Conservation (phyloP, 2,113 vertebrate genomes). For the Paradisaea rubra region DNA sequence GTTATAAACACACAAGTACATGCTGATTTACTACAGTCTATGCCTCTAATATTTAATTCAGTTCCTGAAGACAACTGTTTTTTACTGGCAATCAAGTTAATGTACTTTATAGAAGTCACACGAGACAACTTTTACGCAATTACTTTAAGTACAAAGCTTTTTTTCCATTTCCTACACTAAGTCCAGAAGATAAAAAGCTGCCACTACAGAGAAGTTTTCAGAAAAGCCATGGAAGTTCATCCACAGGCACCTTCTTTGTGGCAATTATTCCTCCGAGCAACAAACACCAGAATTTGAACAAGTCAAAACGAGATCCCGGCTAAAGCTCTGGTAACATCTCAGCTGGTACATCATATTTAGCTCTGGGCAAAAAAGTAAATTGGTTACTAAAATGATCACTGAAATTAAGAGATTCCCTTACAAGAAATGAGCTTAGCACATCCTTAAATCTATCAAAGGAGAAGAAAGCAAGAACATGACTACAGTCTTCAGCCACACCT, state of each 20-base stretch:
- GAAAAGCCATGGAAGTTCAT: neutral
- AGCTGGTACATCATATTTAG: neutral
- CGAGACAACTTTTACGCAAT: neutral
- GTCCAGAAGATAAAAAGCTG: neutral
- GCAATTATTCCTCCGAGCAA: neutral
- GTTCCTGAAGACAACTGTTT: neutral
- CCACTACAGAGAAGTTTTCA: neutral
- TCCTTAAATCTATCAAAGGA: neutral
- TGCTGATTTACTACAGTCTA: neutral
- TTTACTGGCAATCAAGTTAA: neutral
- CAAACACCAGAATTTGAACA: neutral
- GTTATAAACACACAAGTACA: neutral
- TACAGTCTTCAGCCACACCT: neutral
- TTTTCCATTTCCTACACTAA: neutral
- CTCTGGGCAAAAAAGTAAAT: neutral
- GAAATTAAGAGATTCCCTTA: neutral
- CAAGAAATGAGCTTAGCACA: neutral
- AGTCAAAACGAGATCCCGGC: neutral
- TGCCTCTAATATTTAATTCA: neutral
- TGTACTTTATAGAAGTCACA: neutral
- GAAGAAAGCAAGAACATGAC: neutral
- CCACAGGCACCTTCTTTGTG: neutral
- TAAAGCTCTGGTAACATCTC: neutral
- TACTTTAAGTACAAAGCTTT: neutral
- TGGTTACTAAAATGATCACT: neutral